Evolutionary conservation across 1,140 invertebrate species (phyloP), one percentile per base, ranked within the genome.

Genomic region (Eriosoma lanigerum): DNA sequence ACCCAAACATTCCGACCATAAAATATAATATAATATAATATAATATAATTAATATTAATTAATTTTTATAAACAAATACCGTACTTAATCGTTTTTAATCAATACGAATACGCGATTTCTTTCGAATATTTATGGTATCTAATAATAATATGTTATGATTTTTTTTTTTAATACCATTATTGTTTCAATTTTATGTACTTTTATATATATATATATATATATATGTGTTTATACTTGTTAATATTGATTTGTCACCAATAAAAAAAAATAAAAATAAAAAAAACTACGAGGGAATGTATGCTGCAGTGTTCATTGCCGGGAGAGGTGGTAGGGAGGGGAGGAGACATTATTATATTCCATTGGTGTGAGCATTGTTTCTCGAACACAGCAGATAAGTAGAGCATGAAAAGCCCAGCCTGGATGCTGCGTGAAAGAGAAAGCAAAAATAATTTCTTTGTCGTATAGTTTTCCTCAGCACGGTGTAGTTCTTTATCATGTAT

Each of bases 401-500:
- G 75, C 75, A 62, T 78, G 75, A 62, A 78, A 78, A 78, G 29
- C 44, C 44, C 17, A 60, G 75, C 10, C 56, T 21, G 56, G 56
- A 78, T 78, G 75, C 75, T 78, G 75, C 75, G 24, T 78, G 75
- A 78, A 78, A 78, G 75, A 78, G 75, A 78, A 78, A 78, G 56
- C 75, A 60, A 78, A 52, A 72, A 24, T 46, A 21, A 48, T 78
- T 78, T 60, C 75, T 78, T 62, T 60, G 73, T 76, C 38, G 32
- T 58, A 21, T 58, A 24, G 73, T 60, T 76, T 76, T 76, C 38
- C 73, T 46, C 54, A 24, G 21, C 38, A 19, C 19, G 12, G 56
- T 62, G 54, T 19, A 8, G 17, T 46, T 78, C 21, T 78, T 60
- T 29, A 44, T 24, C 2, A 44, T 1, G 54, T 15, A 38, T 76